A percentile compares a stretch with the other conserved stretches of the same genome.
Evolutionary conservation across 2,797 vertebrate genomes (phyloP).

Genomic region (Ceryle rudis): DNA sequence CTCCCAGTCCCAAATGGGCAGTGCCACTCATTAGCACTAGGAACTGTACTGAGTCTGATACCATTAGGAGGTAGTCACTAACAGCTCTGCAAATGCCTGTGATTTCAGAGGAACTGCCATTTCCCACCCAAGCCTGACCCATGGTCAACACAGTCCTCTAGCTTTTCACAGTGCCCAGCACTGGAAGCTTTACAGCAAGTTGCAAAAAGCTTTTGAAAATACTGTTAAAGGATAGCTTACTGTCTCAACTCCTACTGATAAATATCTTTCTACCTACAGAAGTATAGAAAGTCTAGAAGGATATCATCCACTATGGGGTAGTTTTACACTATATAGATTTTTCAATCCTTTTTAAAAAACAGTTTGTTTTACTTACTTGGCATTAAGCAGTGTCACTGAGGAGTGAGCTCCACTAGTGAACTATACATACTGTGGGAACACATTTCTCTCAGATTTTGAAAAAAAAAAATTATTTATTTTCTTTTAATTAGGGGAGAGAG

Average conservation of each 20-base stretch:
- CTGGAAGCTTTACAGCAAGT: rapidly evolving
- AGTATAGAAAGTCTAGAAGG: neutral
- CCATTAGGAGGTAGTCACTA: neutral
- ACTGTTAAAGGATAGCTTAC: neutral
- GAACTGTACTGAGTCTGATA: neutral
- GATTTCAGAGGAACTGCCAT: neutral
- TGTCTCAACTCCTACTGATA: neutral
- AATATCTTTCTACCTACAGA: neutral
- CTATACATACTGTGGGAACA: neutral
- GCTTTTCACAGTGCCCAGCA: neutral
- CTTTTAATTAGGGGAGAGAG: neutral
- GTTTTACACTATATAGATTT: neutral
- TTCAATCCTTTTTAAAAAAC: neutral
- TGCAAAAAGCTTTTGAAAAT: neutral
- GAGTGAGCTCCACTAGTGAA: neutral
- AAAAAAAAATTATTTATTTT: neutral
- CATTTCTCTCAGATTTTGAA: neutral
- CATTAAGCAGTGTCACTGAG: neutral
- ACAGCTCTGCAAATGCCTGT: neutral
- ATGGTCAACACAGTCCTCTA: neutral
- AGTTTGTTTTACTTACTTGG: neutral
- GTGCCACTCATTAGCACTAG: neutral
- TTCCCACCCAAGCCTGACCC: neutral
- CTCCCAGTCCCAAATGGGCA: neutral
- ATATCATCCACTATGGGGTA: neutral